A percentile compares a stretch with the other conserved stretches of the same genome.
These are phyloP conservation scores for Lichenostomus cassidix DNA, from an alignment of 2,113 vertebrate species.

Conservation along the genomic window DNA sequence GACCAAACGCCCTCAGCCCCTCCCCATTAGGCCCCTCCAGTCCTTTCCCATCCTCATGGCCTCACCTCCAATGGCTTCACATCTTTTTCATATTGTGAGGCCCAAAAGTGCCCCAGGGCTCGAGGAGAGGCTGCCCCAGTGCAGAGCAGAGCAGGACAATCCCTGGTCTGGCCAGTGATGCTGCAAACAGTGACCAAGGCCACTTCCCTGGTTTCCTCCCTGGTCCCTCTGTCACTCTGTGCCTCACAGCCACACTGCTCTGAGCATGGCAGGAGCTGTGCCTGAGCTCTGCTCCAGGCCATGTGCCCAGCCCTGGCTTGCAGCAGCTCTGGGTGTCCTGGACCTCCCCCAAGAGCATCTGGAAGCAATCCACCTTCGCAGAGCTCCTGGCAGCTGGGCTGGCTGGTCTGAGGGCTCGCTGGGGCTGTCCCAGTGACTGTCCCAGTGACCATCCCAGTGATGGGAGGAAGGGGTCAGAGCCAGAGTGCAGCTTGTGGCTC, in stretches of 20 bases:
- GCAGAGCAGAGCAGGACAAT: not conserved
- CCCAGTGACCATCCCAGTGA: not conserved
- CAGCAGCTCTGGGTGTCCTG: not conserved
- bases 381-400: not conserved
- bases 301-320: not conserved
- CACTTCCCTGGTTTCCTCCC: not conserved
- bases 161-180: not conserved
- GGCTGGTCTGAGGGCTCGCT: fast-evolving
- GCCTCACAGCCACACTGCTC: not conserved
- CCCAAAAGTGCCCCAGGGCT: not conserved
- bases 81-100: not conserved
- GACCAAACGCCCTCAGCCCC: not conserved
- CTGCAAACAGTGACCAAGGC: fast-evolving
- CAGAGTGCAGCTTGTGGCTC: not conserved
- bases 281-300: not conserved
- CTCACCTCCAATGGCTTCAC: not conserved
- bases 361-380: not conserved
- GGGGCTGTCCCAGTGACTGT: not conserved
- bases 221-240: fast-evolving
- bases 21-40: not conserved
- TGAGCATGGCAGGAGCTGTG: not conserved
- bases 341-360: not conserved
- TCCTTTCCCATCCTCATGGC: not conserved
- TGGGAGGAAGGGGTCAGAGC: not conserved
- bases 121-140: not conserved